These are phyloP conservation scores for Heterodera filipjevi DNA, from an alignment of 2,888 invertebrate genomes.

Conservation along the genomic window DNA sequence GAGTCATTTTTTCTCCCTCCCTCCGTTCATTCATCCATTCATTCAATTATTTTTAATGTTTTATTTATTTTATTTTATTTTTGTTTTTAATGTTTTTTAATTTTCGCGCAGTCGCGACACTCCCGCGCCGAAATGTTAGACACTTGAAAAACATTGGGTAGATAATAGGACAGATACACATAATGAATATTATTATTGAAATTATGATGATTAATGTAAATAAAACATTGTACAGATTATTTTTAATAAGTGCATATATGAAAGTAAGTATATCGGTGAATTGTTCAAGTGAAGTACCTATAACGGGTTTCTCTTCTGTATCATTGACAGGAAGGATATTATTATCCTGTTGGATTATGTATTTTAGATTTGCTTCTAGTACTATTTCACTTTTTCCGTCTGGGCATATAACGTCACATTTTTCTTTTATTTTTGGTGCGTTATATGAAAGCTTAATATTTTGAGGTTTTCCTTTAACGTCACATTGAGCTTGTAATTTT, in stretches of 20 bases:
- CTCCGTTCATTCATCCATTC: too few species aligned
- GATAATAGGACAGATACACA: neutral
- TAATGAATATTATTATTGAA: neutral
- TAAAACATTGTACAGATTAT: neutral
- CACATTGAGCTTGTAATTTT: too few species aligned
- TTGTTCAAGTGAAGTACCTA: neutral
- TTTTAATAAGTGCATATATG: neutral
- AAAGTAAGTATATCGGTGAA: neutral
- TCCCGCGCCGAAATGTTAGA: neutral
- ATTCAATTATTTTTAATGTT: too few species aligned
- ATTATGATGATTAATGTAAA: neutral
- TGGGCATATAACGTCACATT: neutral
- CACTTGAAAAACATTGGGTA: neutral
- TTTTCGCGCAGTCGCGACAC: neutral
- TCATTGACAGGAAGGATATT: neutral
- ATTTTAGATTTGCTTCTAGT: neutral
- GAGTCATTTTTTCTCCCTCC: too few species aligned
- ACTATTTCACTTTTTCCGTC: neutral
- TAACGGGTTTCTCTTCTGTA: neutral
- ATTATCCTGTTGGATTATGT: neutral
- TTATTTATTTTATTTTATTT: neutral
- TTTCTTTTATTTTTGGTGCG: neutral
- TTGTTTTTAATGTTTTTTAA: neutral
- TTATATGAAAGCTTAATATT: too few species aligned
- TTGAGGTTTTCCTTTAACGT: too few species aligned